Conservation (phyloP, 2,888 invertebrate species). For the Sarcophaga rosellei region DNA sequence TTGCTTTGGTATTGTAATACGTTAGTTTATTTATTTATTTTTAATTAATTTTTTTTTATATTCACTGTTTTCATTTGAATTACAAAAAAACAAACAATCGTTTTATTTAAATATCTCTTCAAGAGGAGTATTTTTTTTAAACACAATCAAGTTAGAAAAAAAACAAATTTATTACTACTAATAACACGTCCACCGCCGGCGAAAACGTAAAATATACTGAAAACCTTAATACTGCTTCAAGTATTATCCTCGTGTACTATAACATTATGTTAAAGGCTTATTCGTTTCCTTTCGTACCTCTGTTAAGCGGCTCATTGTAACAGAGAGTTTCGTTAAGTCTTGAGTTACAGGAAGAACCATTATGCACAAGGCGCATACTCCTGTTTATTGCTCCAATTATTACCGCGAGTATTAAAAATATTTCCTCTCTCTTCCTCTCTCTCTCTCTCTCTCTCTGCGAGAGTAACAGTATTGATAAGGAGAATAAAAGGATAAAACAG, state of each 20-base stretch:
- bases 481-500: conserved; percentile 22
- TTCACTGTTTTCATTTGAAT: neutral
- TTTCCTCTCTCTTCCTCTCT: neutral
- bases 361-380: conserved; percentile 1
- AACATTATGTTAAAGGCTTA: neutral
- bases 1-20: neutral
- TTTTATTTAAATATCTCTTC: neutral
- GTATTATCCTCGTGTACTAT: conserved; percentile 22
- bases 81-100: neutral
- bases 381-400: neutral
- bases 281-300: conserved; percentile 40
- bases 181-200: conserved; percentile 71
- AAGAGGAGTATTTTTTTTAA: neutral
- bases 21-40: conserved; percentile 12
- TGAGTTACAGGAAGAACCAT: neutral
- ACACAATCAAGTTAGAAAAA: conserved; percentile 6
- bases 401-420: neutral
- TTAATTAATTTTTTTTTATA: conserved; percentile 4
- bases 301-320: conserved; percentile 16
- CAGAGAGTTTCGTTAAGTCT: conserved; percentile 62
- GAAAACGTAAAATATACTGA: conserved; percentile 72
- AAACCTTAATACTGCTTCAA: conserved; percentile 41
- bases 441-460: neutral
- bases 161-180: neutral
- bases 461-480: conserved; percentile 11